These are phyloP conservation scores for Palaemon carinicauda DNA, from an alignment of 1,140 invertebrate genomes.

Conservation along the genomic window DNA sequence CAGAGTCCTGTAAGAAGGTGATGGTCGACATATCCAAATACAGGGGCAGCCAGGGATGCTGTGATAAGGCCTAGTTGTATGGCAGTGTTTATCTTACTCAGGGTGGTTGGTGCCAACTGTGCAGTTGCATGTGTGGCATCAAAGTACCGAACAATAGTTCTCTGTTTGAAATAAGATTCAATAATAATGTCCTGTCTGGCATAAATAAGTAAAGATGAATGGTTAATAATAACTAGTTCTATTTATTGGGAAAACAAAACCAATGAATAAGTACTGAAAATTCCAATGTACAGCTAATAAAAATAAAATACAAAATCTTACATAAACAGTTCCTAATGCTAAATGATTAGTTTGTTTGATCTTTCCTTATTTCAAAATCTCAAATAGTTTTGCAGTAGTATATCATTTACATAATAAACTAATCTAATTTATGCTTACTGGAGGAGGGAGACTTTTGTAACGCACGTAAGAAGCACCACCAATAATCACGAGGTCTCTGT, in stretches of 20 bases:
- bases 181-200: background rate
- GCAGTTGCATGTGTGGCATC: slow-evolving; percentile 89
- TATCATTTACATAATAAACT: background rate
- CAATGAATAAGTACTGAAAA: too few species aligned
- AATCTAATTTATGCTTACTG: slow-evolving; percentile 71
- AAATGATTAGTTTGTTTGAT: too few species aligned
- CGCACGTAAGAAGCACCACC: slow-evolving; percentile 85
- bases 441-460: slow-evolving; percentile 87
- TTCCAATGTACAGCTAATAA: too few species aligned
- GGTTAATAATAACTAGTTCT: background rate
- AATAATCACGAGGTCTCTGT: slow-evolving; percentile 84
- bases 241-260: background rate
- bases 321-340: too few species aligned
- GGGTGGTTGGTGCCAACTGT: slow-evolving; percentile 87
- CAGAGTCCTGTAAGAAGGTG: slow-evolving; percentile 79
- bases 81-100: slow-evolving; percentile 94
- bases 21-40: slow-evolving; percentile 82
- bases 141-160: slow-evolving; percentile 87
- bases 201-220: too few species aligned
- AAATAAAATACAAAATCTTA: too few species aligned
- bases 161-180: slow-evolving; percentile 68
- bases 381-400: background rate
- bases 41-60: slow-evolving; percentile 82
- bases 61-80: slow-evolving; percentile 84
- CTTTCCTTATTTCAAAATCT: too few species aligned